These are phyloP conservation scores for Cryptotis parvus DNA, from an alignment of 2,113 vertebrate species.

Conservation along the genomic window DNA sequence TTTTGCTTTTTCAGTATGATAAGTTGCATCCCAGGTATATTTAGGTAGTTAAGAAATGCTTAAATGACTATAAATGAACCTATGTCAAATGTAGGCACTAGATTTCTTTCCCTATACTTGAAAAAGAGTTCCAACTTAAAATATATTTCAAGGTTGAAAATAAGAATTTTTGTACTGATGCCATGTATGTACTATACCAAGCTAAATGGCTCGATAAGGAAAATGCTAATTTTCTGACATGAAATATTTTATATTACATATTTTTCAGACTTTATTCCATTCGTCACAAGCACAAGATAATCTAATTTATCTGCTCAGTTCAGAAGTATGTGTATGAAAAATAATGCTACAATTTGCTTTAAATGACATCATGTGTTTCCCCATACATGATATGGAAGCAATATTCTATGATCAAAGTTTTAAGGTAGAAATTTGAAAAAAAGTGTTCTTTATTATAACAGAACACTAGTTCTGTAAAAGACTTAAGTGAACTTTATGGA, in stretches of 20 bases:
- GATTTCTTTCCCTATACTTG: background rate
- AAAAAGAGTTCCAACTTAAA: background rate
- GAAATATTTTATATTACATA: background rate
- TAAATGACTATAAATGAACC: background rate
- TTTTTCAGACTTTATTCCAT: background rate
- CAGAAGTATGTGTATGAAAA: background rate
- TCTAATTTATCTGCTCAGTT: background rate
- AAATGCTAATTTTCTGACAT: background rate
- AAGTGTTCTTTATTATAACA: background rate
- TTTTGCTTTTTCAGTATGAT: background rate
- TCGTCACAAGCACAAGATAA: background rate
- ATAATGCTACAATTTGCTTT: background rate
- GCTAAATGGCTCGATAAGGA: background rate
- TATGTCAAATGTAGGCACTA: background rate
- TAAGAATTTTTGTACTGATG: background rate
- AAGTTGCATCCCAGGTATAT: background rate
- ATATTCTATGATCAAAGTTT: background rate
- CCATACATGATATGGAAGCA: background rate
- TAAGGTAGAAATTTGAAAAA: background rate
- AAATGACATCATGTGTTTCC: background rate
- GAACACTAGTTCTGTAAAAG: too few species aligned
- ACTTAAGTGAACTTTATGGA: background rate
- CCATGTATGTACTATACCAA: background rate
- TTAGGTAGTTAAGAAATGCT: background rate
- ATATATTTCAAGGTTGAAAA: slow-evolving; percentile 35